These are phyloP conservation scores for Megalonaias nervosa DNA, from an alignment of 1,140 invertebrate genomes.

Conservation along the genomic window DNA sequence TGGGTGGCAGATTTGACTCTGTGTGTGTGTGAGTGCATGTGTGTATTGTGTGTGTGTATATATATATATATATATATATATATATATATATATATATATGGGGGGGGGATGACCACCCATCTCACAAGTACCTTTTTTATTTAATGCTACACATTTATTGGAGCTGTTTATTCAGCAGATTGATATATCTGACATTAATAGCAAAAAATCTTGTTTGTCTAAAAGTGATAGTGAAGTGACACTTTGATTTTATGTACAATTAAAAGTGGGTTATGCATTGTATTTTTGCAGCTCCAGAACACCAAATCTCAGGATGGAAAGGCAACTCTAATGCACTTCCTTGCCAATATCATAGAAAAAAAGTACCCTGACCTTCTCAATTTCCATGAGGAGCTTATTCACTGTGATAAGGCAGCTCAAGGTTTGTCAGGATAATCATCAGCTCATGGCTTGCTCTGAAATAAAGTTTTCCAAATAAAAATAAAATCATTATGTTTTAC, in stretches of 20 bases:
- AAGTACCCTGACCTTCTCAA: constrained; percentile 89
- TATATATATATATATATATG: too few species aligned
- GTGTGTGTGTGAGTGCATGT: too few species aligned
- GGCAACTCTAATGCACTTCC: constrained; percentile 92
- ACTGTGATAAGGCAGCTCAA: constrained; percentile 78
- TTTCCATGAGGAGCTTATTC: constrained; percentile 89
- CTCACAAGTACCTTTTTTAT: background rate
- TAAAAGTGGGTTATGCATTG: background rate
- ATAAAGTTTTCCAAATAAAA: too few species aligned
- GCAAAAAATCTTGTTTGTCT: background rate
- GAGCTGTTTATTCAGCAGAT: background rate
- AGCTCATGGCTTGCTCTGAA: too few species aligned
- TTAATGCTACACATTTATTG: background rate
- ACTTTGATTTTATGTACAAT: background rate
- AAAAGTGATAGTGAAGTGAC: background rate
- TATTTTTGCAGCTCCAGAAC: constrained; percentile 81
- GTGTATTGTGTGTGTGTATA: too few species aligned
- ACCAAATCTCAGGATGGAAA: constrained; percentile 97
- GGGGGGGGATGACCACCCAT: too few species aligned
- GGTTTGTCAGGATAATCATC: constrained; percentile 39
- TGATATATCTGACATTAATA: background rate
- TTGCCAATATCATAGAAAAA: constrained; percentile 89
- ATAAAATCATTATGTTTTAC: too few species aligned
- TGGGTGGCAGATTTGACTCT: too few species aligned
- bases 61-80: too few species aligned